phyloP scores from a whole-genome alignment of 2,888 invertebrate species.

The Cylloceria caligata region DNA sequence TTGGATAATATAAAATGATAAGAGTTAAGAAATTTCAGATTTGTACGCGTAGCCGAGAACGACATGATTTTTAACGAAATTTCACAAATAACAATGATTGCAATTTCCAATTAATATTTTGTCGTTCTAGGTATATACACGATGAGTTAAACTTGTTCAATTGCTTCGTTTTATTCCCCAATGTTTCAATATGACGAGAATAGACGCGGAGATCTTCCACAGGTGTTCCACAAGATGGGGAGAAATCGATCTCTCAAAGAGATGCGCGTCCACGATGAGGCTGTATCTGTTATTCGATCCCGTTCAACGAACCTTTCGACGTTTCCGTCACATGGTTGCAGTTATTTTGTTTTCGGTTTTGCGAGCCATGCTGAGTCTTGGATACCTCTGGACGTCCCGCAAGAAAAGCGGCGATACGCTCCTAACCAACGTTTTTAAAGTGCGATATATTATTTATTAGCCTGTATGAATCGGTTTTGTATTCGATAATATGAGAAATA shows the following conservation, averaged over 20 bases:
- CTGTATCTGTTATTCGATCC: slow-evolving; percentile 77
- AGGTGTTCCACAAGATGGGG: slow-evolving; percentile 20
- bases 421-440: slow-evolving; percentile 83
- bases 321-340: slow-evolving; percentile 77
- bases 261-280: not conserved
- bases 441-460: not conserved
- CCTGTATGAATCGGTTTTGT: not conserved
- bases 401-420: slow-evolving; percentile 88
- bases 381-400: slow-evolving; percentile 89
- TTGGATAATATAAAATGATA: slow-evolving; percentile 6
- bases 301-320: slow-evolving; percentile 76
- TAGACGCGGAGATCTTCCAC: slow-evolving; percentile 22
- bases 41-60: not conserved
- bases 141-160: slow-evolving; percentile 1
- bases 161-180: not conserved
- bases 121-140: not conserved
- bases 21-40: slow-evolving; percentile 18
- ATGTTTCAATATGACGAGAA: slow-evolving; percentile 22
- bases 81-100: not conserved
- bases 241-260: slow-evolving; percentile 7
- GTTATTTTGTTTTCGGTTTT: slow-evolving; percentile 84
- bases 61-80: not conserved
- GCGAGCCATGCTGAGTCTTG: slow-evolving; percentile 85
- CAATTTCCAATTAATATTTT: not conserved
- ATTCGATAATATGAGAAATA: slow-evolving; percentile 43